Evolutionary conservation across 2,113 vertebrate genomes (phyloP).

Genomic region (Bujurquina vittata): DNA sequence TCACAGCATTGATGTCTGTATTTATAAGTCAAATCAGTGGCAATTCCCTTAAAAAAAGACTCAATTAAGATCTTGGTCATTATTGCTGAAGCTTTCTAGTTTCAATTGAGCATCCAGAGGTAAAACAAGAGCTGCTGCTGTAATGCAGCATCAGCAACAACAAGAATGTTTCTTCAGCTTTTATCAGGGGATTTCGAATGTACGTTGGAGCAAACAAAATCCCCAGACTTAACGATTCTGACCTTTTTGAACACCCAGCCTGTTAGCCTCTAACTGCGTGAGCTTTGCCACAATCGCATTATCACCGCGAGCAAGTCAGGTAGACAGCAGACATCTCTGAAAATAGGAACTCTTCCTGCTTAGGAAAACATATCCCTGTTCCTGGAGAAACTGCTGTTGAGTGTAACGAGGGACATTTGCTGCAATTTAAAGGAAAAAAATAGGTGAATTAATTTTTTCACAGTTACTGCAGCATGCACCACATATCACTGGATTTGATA

Average conservation of each 20-base stretch:
- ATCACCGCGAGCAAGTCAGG: background rate
- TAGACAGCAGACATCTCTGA: background rate
- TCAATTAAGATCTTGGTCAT: background rate
- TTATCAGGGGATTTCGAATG: background rate
- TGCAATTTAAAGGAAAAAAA: background rate
- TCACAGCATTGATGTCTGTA: constrained; percentile 24
- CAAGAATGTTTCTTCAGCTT: background rate
- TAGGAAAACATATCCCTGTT: constrained; percentile 23
- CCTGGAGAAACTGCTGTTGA: constrained; percentile 33
- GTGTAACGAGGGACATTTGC: constrained; percentile 6
- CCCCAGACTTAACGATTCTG: background rate
- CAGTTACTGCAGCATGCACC: background rate
- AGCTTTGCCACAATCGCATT: background rate
- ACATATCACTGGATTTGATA: background rate
- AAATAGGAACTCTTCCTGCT: constrained; percentile 11
- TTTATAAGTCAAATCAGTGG: constrained; percentile 27
- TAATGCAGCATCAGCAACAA: background rate
- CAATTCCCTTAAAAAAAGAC: background rate
- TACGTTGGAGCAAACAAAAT: background rate
- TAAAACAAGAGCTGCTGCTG: background rate
- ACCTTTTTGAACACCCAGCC: constrained; percentile 28
- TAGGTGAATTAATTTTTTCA: background rate
- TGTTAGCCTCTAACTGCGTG: background rate
- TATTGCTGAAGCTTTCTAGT: background rate
- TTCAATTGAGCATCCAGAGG: background rate